Evolutionary conservation across 2,113 vertebrate genomes (phyloP).

Genomic region (Nannobrachium achirus): DNA sequence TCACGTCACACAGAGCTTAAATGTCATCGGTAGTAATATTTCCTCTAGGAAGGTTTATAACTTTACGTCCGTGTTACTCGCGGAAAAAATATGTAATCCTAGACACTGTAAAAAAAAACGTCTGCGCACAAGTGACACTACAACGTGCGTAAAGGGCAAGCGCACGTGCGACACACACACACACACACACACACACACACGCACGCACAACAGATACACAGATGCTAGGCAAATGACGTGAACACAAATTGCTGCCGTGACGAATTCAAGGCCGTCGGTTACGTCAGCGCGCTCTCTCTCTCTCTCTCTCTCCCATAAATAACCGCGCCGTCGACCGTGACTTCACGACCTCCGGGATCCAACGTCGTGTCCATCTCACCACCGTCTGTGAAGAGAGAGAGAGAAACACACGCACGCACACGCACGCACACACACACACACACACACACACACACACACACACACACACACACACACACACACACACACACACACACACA

Average conservation of each 20-base stretch:
- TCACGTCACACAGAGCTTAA: no score
- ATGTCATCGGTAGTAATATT: no score
- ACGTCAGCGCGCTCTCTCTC: conserved; percentile 5
- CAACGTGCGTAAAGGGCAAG: background rate
- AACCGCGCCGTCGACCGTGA: conserved; percentile 34
- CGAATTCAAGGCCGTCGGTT: conserved; percentile 12
- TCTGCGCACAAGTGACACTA: no score
- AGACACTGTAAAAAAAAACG: no score
- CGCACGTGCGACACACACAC: background rate
- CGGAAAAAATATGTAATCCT: no score
- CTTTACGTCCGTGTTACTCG: no score
- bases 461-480: no score
- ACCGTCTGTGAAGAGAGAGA: conserved; percentile 58
- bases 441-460: background rate
- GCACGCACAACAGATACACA: background rate
- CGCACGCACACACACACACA: no score
- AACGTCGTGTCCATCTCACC: conserved; percentile 32
- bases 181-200: background rate
- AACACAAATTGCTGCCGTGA: conserved; percentile 12
- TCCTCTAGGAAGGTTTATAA: no score
- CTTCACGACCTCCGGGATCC: conserved; percentile 34
- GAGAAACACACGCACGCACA: background rate
- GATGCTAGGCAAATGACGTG: conserved; percentile 12
- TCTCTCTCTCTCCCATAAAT: conserved; percentile 42
- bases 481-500: no score